Base-by-base conservation (phyloP, 2,888 invertebrate genomes). In the Drosophila formosana region DNA sequence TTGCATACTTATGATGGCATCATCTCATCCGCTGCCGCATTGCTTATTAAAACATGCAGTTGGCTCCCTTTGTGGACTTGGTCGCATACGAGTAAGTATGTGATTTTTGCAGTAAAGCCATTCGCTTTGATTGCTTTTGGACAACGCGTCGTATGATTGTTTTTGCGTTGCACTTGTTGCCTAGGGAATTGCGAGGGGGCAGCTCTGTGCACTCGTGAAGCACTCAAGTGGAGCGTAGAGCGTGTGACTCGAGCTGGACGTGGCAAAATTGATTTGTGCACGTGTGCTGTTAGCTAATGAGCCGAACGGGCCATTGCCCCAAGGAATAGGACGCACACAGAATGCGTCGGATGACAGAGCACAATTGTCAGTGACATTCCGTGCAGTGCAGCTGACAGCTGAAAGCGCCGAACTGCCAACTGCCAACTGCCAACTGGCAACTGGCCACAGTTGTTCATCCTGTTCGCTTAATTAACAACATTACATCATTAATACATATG, bases 241-340 rank as follows among this genome's bases (percentile, higher is more conserved):
- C 56, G 68, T 60, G 66, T 41, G 26, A 67, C 58, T 52, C 46
- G 50, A 63, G 32, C 41, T 45, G 66, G 63, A 61, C 66, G 72
- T 68, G 62, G 75, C 72, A 66, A 88, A 88, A 83, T 83, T 83
- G 83, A 83, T 83, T 88, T 88, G 80, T 80, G 87, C 83, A 83
- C 83, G 86, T 83, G 83, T 78, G 70, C 78, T 61, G 88, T 72
- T 82, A 86, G 72, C 78, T 88, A 83, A 83, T 83, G 86, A 88
- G 88, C 49, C 58, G 41, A 55, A 51, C 39, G 47, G 58, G 39
- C 61, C 68, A 60, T 51, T 63, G 65, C 70, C 52, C 61, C 52
- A 47, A 28, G 64, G 66, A 53, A 34, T 28, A 7, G 26, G 41
- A n/a, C 18, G 7, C 28, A n/a, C 28, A 46, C 41, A 9, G 45